Evolutionary conservation across 2,888 invertebrate species (phyloP).

Genomic region (Sarcophaga carnaria): DNA sequence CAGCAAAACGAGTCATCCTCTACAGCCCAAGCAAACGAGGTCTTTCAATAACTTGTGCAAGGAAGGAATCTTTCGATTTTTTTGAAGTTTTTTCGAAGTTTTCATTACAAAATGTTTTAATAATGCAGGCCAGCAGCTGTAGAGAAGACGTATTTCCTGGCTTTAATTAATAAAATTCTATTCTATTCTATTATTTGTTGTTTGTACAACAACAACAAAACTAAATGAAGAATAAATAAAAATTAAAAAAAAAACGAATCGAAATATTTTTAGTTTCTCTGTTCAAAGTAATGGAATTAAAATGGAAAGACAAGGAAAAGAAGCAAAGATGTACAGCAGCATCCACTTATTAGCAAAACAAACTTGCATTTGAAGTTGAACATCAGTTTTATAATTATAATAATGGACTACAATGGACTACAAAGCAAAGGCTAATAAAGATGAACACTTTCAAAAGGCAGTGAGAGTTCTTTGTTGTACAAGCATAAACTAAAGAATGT

Average conservation of each 20-base stretch:
- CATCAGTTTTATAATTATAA: too few relatives aligned
- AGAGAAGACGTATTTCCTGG: constrained; percentile 23
- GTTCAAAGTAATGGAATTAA: neutral
- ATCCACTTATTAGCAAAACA: too few relatives aligned
- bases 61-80: constrained; percentile 13
- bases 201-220: constrained; percentile 1
- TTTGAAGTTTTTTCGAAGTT: neutral
- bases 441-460: too few relatives aligned
- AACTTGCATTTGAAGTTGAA: too few relatives aligned
- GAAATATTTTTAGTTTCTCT: neutral
- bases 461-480: too few relatives aligned
- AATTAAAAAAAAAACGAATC: neutral
- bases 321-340: too few relatives aligned
- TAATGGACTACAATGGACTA: too few relatives aligned
- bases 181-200: neutral
- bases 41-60: constrained; percentile 15
- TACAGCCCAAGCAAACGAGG: neutral
- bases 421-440: too few relatives aligned
- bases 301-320: too few relatives aligned
- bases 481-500: too few relatives aligned
- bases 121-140: constrained; percentile 15
- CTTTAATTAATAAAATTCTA: constrained; percentile 48
- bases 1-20: constrained; percentile 18
- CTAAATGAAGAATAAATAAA: neutral
- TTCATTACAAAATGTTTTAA: neutral